These are phyloP conservation scores for Eremobia ochroleuca DNA, from an alignment of 2,888 invertebrate species.

Conservation along the genomic window DNA sequence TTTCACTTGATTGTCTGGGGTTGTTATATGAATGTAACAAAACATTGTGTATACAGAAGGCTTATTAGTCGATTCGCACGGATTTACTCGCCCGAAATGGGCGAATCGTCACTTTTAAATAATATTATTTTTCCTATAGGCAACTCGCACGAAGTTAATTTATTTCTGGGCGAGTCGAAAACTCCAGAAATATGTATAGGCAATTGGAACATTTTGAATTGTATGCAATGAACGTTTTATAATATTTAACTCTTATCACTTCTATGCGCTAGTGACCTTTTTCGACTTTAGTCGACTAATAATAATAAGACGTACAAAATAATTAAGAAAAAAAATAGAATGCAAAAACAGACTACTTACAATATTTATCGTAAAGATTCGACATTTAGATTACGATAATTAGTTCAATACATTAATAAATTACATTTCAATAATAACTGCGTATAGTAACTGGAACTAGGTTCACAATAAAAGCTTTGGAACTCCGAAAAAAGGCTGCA, in stretches of 20 bases:
- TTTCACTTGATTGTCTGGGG: neutral
- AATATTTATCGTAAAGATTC: neutral
- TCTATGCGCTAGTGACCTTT: too few relatives aligned
- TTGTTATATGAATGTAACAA: neutral
- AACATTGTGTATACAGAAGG: neutral
- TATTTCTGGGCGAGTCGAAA: too few relatives aligned
- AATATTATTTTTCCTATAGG: too few relatives aligned
- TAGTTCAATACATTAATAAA: slow-evolving; percentile 2
- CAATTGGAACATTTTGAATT: too few relatives aligned
- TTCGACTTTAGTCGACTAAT: too few relatives aligned
- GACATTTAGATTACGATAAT: slow-evolving; percentile 38
- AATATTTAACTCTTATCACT: too few relatives aligned
- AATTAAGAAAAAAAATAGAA: neutral
- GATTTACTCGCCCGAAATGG: too few relatives aligned
- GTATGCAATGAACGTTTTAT: too few relatives aligned
- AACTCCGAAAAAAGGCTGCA: slow-evolving; percentile 3
- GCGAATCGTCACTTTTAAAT: too few relatives aligned
- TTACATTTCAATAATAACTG: slow-evolving; percentile 19
- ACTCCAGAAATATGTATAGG: too few relatives aligned
- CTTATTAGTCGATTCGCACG: too few relatives aligned
- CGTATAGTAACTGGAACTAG: slow-evolving; percentile 30
- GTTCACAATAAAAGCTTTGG: slow-evolving; percentile 36
- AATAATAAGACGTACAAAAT: neutral
- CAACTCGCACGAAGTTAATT: too few relatives aligned
- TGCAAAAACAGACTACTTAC: neutral